Base-by-base conservation (phyloP, 2,888 invertebrate species). In the Rhamnusium bicolor region DNA sequence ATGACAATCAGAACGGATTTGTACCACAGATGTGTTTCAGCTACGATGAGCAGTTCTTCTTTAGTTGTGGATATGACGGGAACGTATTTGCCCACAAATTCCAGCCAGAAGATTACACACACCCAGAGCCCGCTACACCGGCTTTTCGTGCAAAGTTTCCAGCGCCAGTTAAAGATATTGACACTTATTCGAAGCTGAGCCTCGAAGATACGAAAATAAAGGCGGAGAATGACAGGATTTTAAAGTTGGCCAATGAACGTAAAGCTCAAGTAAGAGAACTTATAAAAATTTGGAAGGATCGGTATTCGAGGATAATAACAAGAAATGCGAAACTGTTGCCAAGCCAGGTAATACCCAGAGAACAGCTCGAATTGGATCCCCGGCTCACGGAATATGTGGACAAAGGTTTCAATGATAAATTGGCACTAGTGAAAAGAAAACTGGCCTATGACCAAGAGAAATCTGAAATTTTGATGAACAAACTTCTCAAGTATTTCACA, bases 71-170 rank as follows among this genome's bases (percentile, higher is more conserved):
- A 1, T 84, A 89, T 16, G 95, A 95, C 85, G 95, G 95, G 3
- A 95, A 95, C 84, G 89, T 96, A 63, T 96, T 96, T 84, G 90
- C 93, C 0, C 95, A 91, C 81, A 81, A 85, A 0, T 91, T 93
- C 82, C 89, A 90, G 75, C 91, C 91, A 0, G 88, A 89, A 27
- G 76, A 83, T 82, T 88, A 82, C 60, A 53, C 75, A 61, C 73
- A 69, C 29, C 80, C 79, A 7, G 62, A 77, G 60, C 6, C 72
- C 54, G 51, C n/a, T 1, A 16, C 8, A 12, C 66, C 71, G n/a
- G 49, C 49, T 3, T 21, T 10, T 8, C 66, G 71, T 8, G 14
- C n/a, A 0, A 54, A 18, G 2, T 62, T 72, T 58, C 72, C 77
- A 60, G 69, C 78, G 2, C 21, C 58, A 8, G 71, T 88, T 1